phyloP scores from a whole-genome alignment of 1,140 invertebrate genomes.

The Phenacoccus solenopsis region DNA sequence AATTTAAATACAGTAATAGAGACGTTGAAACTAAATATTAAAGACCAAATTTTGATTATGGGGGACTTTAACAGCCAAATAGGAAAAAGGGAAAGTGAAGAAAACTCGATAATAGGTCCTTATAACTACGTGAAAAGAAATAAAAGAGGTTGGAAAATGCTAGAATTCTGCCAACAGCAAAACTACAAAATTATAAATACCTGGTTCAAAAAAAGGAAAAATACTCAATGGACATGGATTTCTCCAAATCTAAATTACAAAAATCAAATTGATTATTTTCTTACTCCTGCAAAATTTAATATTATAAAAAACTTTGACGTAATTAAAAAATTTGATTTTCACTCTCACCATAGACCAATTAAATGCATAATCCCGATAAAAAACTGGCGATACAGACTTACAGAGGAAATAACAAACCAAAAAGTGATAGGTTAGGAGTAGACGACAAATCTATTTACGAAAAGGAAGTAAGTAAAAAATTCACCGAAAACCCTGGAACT shows the following conservation, averaged over 20 bases:
- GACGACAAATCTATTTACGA: too few species aligned
- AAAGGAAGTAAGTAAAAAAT: too few species aligned
- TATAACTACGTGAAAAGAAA: background rate
- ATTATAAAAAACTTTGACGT: background rate
- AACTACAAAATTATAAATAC: background rate
- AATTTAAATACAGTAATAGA: background rate
- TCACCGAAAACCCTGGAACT: too few species aligned
- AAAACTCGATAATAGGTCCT: background rate
- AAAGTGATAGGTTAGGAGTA: too few species aligned
- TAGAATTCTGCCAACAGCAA: background rate
- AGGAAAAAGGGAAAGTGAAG: background rate
- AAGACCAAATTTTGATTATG: background rate
- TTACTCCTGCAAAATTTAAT: background rate
- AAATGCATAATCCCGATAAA: too few species aligned
- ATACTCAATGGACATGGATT: background rate
- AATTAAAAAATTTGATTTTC: too few species aligned
- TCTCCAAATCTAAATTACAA: background rate
- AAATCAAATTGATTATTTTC: slow-evolving; percentile 16
- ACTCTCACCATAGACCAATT: too few species aligned
- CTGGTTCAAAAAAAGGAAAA: slow-evolving; percentile 7
- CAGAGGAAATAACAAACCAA: too few species aligned
- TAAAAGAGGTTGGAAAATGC: background rate
- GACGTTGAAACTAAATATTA: background rate
- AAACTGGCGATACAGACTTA: too few species aligned
- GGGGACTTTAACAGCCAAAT: slow-evolving; percentile 17